Evolutionary conservation across 2,113 vertebrate genomes (phyloP), one percentile per base, ranked within the genome.

Genomic region (Carollia perspicillata): DNA sequence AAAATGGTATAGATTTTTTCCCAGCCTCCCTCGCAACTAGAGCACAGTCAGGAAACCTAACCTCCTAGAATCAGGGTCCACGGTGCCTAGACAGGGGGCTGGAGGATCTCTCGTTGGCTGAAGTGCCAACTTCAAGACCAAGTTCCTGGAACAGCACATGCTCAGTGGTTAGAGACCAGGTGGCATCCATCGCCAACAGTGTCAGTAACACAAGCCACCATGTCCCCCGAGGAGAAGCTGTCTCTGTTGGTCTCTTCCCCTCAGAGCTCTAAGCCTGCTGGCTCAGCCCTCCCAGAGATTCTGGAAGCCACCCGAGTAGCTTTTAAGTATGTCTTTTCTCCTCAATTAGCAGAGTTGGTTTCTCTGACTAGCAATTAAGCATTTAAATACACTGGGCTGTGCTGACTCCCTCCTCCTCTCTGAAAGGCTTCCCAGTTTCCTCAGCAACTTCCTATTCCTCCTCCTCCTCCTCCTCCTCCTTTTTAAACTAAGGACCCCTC

Each of bases 151-250:
- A 28, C 28, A 8, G 74, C 40, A 3, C 1, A 30, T 37, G 4
- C 84, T 12, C 16, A 2, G 9, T 2, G 26, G 35, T 51, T 11
- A 28, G 26, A 55, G 22, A 71, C 37, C 26, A 5, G 12, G 55
- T 44, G 6, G 78, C 3, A 1, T 3, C 10, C 42, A 13, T 51
- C 71, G 40, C 60, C 23, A 8, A 0, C 2, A 2, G 33, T 2
- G n/a, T 18, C 35, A 1, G 40, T 8, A 6, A 3, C 8, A 28
- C 5, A 17, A 5, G 17, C 77, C 1, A 3, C 49, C 0, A 28
- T 1, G 5, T 4, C 53, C 63, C 33, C 63, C 4, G 2, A 2
- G 60, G 6, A 20, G 18, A 3, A 14, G 49, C 22, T 1, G 18
- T 55, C 51, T 89, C 65, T 6, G 40, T 2, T 12, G 10, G 14